Conservation (phyloP, 2,113 vertebrate genomes). For the Plecotus auritus region DNA sequence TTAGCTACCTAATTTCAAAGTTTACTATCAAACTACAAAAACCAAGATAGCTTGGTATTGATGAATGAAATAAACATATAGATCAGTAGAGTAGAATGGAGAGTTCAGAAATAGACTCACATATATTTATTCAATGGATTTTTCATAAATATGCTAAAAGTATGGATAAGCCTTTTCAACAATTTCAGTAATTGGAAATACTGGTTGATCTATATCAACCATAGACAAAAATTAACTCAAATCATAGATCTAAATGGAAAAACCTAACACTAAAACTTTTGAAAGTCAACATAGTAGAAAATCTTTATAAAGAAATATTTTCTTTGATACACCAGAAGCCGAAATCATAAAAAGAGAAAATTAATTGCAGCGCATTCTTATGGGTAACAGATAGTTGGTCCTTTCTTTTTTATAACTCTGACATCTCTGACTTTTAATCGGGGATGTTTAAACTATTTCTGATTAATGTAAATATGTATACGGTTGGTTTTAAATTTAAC, state of each 20-base stretch:
- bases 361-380: neutral
- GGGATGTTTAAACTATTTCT: neutral
- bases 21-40: neutral
- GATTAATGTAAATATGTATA: neutral
- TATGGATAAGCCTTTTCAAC: neutral
- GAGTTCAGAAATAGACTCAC: neutral
- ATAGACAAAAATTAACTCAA: neutral
- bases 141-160: neutral
- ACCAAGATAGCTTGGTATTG: neutral
- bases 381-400: neutral
- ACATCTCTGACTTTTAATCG: neutral
- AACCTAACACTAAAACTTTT: neutral
- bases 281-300: neutral
- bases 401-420: constrained; percentile 1
- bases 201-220: neutral
- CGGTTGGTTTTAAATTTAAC: neutral
- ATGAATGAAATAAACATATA: neutral
- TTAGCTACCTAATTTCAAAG: neutral
- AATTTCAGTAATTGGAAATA: neutral
- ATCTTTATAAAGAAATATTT: neutral
- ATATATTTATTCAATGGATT: neutral
- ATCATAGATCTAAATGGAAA: neutral
- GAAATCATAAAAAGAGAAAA: neutral
- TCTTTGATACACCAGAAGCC: neutral
- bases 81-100: neutral